Conservation (phyloP, 2,888 invertebrate genomes). For the Xanthia togata region DNA sequence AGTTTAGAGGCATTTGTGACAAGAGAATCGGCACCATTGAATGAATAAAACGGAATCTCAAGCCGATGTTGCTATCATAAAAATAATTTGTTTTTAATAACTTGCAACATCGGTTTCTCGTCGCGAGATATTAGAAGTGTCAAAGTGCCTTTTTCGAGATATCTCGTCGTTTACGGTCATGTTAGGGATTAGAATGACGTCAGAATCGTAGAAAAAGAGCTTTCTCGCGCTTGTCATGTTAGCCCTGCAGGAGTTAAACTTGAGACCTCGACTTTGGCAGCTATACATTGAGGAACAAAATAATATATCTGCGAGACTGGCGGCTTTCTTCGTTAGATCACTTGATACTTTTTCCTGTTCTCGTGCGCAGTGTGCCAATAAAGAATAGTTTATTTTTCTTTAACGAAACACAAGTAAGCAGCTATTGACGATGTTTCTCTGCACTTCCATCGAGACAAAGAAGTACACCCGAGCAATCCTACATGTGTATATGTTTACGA, state of each 20-base stretch:
- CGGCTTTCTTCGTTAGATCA: not conserved
- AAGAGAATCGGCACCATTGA: no score
- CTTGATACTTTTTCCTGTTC: slow-evolving; percentile 2
- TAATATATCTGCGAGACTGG: not conserved
- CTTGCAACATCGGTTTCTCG: no score
- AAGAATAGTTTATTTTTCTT: slow-evolving; percentile 19
- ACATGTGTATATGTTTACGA: not conserved
- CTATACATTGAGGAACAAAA: not conserved
- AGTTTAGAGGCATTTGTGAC: no score
- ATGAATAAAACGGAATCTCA: no score
- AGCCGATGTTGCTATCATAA: no score
- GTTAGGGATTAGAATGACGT: no score
- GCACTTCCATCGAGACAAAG: slow-evolving; percentile 41
- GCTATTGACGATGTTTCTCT: slow-evolving; percentile 49
- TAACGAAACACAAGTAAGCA: slow-evolving; percentile 14
- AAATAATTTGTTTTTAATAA: no score
- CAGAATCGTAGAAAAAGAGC: no score
- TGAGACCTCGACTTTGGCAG: slow-evolving; percentile 2
- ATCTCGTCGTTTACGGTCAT: no score
- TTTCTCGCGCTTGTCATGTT: no score
- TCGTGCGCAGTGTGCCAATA: slow-evolving; percentile 21
- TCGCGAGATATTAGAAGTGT: no score
- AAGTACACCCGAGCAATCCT: slow-evolving; percentile 18
- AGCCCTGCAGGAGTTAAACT: not conserved
- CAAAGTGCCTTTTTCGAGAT: no score